Evolutionary conservation across 2,888 invertebrate genomes (phyloP).

Genomic region (Protonemura montana): DNA sequence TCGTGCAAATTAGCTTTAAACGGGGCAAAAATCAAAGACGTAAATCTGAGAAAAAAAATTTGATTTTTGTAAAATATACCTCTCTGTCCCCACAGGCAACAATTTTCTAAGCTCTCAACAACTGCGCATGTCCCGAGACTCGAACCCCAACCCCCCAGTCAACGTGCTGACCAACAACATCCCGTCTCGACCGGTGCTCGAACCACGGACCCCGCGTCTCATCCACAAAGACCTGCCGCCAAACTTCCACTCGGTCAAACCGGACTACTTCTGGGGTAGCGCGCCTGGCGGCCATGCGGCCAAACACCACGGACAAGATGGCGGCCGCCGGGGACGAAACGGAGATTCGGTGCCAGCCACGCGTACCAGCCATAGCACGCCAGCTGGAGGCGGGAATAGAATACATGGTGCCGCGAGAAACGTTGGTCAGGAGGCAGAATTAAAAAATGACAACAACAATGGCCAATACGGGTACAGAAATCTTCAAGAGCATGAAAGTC

Average conservation of each 20-base stretch:
- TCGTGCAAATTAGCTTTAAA: too few species aligned
- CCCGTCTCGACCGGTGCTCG: background rate
- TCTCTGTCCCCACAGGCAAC: slow-evolving; percentile 7
- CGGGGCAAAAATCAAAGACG: too few species aligned
- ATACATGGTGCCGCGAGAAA: background rate
- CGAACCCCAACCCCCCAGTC: slow-evolving; percentile 45
- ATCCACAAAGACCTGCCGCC: slow-evolving; percentile 41
- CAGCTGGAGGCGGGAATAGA: background rate
- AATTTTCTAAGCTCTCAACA: slow-evolving; percentile 38
- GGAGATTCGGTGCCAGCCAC: background rate
- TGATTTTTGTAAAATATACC: too few species aligned
- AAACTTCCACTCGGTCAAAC: slow-evolving; percentile 47
- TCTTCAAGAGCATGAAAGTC: background rate
- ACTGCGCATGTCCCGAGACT: slow-evolving; percentile 41
- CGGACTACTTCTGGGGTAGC: slow-evolving; percentile 44
- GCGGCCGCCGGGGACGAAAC: background rate
- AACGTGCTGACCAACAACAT: slow-evolving; percentile 46
- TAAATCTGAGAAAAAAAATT: too few species aligned
- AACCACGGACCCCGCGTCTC: slow-evolving; percentile 32
- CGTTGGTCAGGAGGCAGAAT: background rate
- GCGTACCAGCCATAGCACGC: background rate
- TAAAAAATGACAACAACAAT: background rate
- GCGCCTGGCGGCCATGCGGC: slow-evolving; percentile 16
- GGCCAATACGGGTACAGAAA: background rate
- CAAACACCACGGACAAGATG: background rate